A percentile compares a stretch with the other conserved stretches of the same genome.
phyloP scores from a whole-genome alignment of 2,888 invertebrate genomes.

The Gortyna flavago region DNA sequence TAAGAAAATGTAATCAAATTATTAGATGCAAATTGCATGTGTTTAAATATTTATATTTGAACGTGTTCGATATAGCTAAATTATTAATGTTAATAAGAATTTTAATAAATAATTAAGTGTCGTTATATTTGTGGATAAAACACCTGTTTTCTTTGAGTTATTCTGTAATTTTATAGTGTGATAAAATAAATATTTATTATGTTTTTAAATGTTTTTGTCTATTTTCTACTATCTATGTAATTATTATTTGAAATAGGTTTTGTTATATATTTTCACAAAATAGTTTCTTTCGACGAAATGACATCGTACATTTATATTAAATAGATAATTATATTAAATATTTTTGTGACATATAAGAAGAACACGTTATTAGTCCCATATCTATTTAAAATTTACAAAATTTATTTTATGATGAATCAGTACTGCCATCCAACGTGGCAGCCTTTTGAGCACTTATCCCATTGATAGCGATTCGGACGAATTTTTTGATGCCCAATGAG shows the following conservation, averaged over 20 bases:
- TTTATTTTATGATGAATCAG: background rate
- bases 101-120: constrained; percentile 37
- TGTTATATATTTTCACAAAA: constrained; percentile 11
- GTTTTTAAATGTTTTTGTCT: constrained; percentile 21
- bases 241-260: constrained; percentile 33
- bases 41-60: constrained; percentile 57
- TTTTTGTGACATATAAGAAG: background rate
- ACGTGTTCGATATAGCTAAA: constrained; percentile 41
- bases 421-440: background rate
- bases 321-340: constrained; percentile 1
- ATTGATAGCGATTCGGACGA: background rate
- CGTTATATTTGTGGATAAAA: constrained; percentile 46
- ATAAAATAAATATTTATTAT: constrained; percentile 51
- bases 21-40: constrained; percentile 59
- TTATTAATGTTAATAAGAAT: constrained; percentile 43
- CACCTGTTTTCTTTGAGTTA: constrained; percentile 53
- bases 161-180: constrained; percentile 48
- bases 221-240: constrained; percentile 20
- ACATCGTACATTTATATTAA: constrained; percentile 23
- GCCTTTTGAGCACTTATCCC: background rate
- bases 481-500: too few species aligned
- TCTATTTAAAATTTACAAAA: background rate
- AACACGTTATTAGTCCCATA: background rate
- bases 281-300: constrained; percentile 15
- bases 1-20: constrained; percentile 46